Base-by-base conservation (phyloP, 2,113 vertebrate genomes). In the Barbus barbus region DNA sequence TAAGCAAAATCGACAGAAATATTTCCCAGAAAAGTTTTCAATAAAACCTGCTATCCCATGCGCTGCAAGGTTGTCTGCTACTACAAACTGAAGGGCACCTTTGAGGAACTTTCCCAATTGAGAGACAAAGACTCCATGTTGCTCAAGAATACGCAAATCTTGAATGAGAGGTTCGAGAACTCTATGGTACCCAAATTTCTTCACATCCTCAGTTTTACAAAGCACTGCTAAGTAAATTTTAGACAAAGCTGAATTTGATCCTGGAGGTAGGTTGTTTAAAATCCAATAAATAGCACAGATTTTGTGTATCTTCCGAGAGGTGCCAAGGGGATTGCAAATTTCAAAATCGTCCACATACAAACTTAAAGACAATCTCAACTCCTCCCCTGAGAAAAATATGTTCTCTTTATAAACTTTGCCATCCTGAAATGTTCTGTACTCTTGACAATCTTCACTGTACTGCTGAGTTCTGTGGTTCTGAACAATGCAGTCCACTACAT, bases 311-410 rank as follows among this genome's bases (percentile, higher is more conserved):
- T 44, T 73, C 4, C 22, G 18, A 44, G 69, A 73, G 18, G 69
- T 73, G 11, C 69, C 69, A 73, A 73, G 69, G 41, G 69, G 69
- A 44, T 44, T 73, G 38, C 69, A 73, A 22, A 72, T 6, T 44
- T 73, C 69, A 13, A 73, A 73, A 73, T 73, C 38, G 9, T 73
- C 69, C 20, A 73, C 69, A 44, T 73, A 72, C 11, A 73, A 44
- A 41, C 38, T 73, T 24, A 73, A 73, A 41, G 38, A 44, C 41
- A 44, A 12, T 44, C 69, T 44, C 9, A 73, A 73, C 9, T 73
- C 41, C 9, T 44, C 41, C 41, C 9, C 41, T 44, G 41, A 44
- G 9, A 44, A 44, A 44, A 44, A 44, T 11, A 2, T 44, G 41
- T 44, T 44, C 9, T 44, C 69, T 44, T 24, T 73, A 12, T 44